Base-by-base conservation (phyloP, 2,113 vertebrate genomes). In the Psephotus haematonotus region DNA sequence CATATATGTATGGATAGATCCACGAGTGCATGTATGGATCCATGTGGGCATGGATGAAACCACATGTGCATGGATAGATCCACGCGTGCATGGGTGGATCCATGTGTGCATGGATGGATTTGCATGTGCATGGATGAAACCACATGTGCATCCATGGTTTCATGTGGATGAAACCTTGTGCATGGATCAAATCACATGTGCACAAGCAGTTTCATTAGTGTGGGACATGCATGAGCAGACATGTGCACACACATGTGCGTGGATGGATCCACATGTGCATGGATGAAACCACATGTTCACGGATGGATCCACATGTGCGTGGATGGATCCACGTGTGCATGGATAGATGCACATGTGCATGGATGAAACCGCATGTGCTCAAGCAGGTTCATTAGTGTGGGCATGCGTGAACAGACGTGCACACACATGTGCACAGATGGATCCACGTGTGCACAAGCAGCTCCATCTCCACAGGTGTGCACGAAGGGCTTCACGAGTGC, bases 391-490 rank as follows among this genome's bases (percentile, higher is more conserved):
- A 11, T 28, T 19, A 35, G 22, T 6, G 17, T 39, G 37, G 37
- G 0, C 10, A 12, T 14, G 17, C 37, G 14, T 17, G 28, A 23
- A 17, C 1, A 1, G 37, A 31, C 17, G 25, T 50, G 23, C 50
- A 5, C 6, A 22, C 4, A 1, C 2, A 0, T 8, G 27, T 52
- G 16, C 14, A 14, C 1, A 18, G 52, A 13, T 3, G 3, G 29
- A 29, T 43, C 74, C 72, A 5, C 0, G 0, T 13, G 12, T 37
- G 47, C 47, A 12, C 1, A 3, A 8, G 2, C 22, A 13, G 46
- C 28, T 33, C 82, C 9, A 0, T 35, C n/a, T 41, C 33, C 47
- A 5, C 2, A 0, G 6, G 10, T 3, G 22, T 39, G 37, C 23
- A 23, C 0, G 8, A 22, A 8, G 5, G 4, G 62, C n/a, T 52